Evolutionary conservation across 1,140 invertebrate species (phyloP), one percentile per base, ranked within the genome.

Genomic region (Mactra quadrangularis): DNA sequence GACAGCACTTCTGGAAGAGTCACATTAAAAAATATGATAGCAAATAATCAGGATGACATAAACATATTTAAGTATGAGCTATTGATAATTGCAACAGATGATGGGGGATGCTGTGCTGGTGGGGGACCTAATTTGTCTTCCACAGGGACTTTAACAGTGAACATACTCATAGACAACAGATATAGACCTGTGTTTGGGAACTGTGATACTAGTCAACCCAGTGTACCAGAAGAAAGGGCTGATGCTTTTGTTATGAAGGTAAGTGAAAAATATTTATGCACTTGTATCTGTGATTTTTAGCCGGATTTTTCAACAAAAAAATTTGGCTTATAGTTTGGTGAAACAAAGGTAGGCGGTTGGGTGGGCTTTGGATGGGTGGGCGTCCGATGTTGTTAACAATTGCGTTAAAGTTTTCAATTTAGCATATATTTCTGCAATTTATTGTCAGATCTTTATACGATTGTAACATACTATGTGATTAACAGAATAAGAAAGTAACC

Each of bases 101-200:
- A 81, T 81, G 71, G 71, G 17, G 77, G 77, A 27, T 53, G 45
- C 17, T 81, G 77, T 60, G n/a, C n/a, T 17, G 50, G 35, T n/a
- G 45, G 25, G 3, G 33, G 0, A 22, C 45, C 19, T 4, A 45
- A 0, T 31, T 29, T 19, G 4, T 19, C 35, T 3, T 41, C 35
- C 31, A 71, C 64, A 17, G 64, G 77, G n/a, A 81, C 64, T 29
- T 15, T 81, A 0, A 81, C 64, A 15, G 22, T 81, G 15, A 81
- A 81, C 19, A 81, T 81, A 22, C 41, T 71, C 1, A 71, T 52
- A 13, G 77, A 81, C 38, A 81, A 81, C 22, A 15, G 35, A 1
- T n/a, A 53, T 35, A 0, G 77, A 57, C 77, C 77, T 41, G 27
- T 13, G 13, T 81, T 81, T 71, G 38, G 7, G 4, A 25, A 71